phyloP scores from a whole-genome alignment of 2,888 invertebrate species.

The Rhyacophila evoluta region DNA sequence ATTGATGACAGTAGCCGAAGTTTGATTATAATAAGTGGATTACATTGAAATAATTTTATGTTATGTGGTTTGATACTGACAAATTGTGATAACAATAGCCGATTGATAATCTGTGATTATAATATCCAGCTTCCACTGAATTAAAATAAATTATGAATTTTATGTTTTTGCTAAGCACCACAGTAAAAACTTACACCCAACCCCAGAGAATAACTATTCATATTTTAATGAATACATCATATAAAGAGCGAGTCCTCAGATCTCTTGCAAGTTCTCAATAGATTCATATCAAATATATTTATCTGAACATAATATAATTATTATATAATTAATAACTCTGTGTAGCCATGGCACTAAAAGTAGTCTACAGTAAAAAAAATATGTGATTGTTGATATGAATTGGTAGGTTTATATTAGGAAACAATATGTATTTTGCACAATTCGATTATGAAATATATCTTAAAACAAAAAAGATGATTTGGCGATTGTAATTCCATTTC shows the following conservation, averaged over 20 bases:
- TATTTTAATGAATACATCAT: not conserved
- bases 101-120: too few species aligned
- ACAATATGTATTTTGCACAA: too few species aligned
- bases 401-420: too few species aligned
- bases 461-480: too few species aligned
- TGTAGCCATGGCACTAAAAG: not conserved
- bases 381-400: not conserved
- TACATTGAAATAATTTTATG: too few species aligned
- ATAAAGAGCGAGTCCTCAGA: not conserved
- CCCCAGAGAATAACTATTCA: not conserved
- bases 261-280: not conserved
- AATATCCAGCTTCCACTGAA: not conserved
- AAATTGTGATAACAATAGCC: too few species aligned
- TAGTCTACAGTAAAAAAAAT: not conserved
- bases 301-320: not conserved
- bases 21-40: too few species aligned
- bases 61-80: too few species aligned
- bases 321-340: not conserved
- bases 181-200: not conserved
- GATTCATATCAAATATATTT: conserved; percentile 11
- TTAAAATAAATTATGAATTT: not conserved
- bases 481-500: too few species aligned
- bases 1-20: too few species aligned
- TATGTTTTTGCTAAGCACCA: not conserved
- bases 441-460: too few species aligned